phyloP scores from a whole-genome alignment of 2,797 vertebrate species.

The Sphenodon punctatus region DNA sequence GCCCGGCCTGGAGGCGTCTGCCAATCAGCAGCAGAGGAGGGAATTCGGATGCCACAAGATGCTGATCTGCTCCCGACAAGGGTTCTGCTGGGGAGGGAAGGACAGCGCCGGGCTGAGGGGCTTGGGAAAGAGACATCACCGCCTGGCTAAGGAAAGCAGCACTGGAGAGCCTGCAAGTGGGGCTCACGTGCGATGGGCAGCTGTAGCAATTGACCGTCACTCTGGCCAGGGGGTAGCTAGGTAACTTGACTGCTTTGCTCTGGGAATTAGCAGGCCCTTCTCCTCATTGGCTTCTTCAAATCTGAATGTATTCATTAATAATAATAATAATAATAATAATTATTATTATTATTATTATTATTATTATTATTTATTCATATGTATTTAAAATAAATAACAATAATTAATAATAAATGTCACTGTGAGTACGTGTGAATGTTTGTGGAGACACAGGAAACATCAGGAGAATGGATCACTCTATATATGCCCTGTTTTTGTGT shows the following conservation, averaged over 20 bases:
- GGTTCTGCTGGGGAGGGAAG: not conserved
- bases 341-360: too few relatives aligned
- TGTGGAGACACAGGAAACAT: too few relatives aligned
- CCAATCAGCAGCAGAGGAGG: slow-evolving; percentile 63
- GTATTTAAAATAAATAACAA: too few relatives aligned
- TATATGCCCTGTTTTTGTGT: too few relatives aligned
- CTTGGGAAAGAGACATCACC: not conserved
- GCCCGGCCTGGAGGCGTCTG: not conserved
- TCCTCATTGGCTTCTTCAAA: not conserved
- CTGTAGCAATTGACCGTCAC: not conserved
- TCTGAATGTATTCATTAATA: too few relatives aligned
- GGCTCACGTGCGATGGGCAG: too few relatives aligned
- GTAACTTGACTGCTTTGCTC: not conserved
- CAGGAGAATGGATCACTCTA: too few relatives aligned
- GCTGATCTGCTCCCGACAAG: not conserved
- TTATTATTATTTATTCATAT: too few relatives aligned
- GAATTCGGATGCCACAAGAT: not conserved
- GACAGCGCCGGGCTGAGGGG: not conserved
- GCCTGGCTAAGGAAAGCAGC: not conserved
- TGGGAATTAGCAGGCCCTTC: not conserved
- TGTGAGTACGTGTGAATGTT: too few relatives aligned
- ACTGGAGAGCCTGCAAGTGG: not conserved
- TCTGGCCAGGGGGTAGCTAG: not conserved
- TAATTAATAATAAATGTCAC: too few relatives aligned
- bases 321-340: too few relatives aligned